Percentiles rank a stretch among this genome's conserved stretches.
These are phyloP conservation scores for Parnassius apollo DNA, from an alignment of 2,888 invertebrate species.

Conservation along the genomic window DNA sequence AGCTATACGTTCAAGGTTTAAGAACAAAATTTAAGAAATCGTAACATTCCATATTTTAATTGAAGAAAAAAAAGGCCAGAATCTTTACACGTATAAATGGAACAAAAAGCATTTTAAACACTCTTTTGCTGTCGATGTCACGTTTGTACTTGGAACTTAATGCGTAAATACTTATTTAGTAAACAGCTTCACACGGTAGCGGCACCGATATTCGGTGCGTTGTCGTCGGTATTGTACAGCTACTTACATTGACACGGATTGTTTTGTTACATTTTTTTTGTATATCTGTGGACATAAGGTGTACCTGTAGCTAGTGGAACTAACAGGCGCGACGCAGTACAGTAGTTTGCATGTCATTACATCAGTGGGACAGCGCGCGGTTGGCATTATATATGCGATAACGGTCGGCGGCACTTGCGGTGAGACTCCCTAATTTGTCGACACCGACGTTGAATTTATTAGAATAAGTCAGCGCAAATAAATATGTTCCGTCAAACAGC, in stretches of 20 bases:
- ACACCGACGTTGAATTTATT: slow-evolving; percentile 42
- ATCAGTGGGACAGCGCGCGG: slow-evolving; percentile 61
- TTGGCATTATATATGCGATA: slow-evolving; percentile 67
- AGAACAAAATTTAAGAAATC: too few relatives aligned
- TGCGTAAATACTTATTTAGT: slow-evolving; percentile 27
- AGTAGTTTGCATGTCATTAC: slow-evolving; percentile 59
- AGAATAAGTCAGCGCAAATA: slow-evolving; percentile 35
- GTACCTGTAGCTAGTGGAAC: slow-evolving; percentile 34
- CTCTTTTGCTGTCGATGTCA: slow-evolving; percentile 11
- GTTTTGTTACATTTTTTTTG: slow-evolving; percentile 23
- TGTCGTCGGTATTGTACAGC: slow-evolving; percentile 18
- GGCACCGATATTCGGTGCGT: slow-evolving; percentile 13
- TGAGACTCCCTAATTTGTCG: slow-evolving; percentile 38
- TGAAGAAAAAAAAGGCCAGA: too few relatives aligned
- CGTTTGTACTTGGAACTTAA: slow-evolving; percentile 14
- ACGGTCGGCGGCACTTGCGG: slow-evolving; percentile 52
- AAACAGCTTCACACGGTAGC: slow-evolving; percentile 8
- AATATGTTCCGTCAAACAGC: slow-evolving; percentile 32
- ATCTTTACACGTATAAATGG: neutral
- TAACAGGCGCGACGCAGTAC: slow-evolving; percentile 41
- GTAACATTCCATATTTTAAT: too few relatives aligned
- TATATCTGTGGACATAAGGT: slow-evolving; percentile 31
- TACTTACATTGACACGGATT: slow-evolving; percentile 24
- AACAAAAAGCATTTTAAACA: slow-evolving; percentile 12
- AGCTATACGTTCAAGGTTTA: too few relatives aligned